Base-by-base conservation (phyloP, 2,888 invertebrate genomes). In the Dicyrtoma fusca region DNA sequence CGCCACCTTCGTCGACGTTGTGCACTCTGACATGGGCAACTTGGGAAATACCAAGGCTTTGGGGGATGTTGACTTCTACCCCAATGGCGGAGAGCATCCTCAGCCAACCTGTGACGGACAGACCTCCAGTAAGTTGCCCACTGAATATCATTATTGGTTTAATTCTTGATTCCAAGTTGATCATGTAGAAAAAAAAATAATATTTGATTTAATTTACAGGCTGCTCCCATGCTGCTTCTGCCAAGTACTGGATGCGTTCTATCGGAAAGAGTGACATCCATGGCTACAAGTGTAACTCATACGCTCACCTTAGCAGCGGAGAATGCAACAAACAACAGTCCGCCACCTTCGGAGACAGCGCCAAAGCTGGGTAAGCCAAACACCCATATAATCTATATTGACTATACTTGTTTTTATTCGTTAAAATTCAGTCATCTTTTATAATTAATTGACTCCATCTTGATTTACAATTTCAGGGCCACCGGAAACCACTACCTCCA, bases 31-130 rank as follows among this genome's bases (percentile, higher is more conserved):
- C 34, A 47, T 26, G 19, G 73, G 73, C 11, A 63, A 63, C n/a
- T 63, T 71, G 21, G 73, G 73, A 65, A 49, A 70, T 34, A 63
- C 63, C 14, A 19, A 26, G 6, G 44, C 49, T n/a, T 47, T 47
- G 51, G 73, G 64, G 19, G 45, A 63, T 13, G 57, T 34, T 23
- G 69, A 73, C 23, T 73, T 69, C 59, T 65, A 25, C 25, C 70
- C 70, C 34, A 73, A 73, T 34, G 73, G 70, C 6, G 73, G 73
- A 19, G 69, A 70, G 25, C 63, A 70, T 34, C 73, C 73, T 11
- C 73, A 73, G 23, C 73, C 73, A 19, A 70, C 70, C 1, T 73
- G 73, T 55, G 65, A 69, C 3, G 73, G 73, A 57, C n/a, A 70
- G 17, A 42, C 34, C 34, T 5, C 34, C 8, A 5, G 34, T 34